These are phyloP conservation scores for Nyctalus aviator DNA, from an alignment of 2,797 vertebrate species.

Conservation along the genomic window DNA sequence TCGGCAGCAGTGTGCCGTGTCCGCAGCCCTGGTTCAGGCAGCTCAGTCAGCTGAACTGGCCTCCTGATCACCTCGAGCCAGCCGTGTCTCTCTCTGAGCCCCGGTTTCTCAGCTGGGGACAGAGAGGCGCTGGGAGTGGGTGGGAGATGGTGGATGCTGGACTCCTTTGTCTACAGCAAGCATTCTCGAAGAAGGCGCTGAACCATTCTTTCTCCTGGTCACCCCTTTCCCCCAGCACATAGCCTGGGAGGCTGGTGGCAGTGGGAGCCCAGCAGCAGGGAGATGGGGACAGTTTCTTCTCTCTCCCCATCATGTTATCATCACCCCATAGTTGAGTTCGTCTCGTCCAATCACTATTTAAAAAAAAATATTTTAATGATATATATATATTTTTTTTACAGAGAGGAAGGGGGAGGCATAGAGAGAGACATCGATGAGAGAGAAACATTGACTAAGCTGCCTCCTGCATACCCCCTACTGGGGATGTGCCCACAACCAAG, in stretches of 20 bases:
- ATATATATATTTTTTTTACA: no score
- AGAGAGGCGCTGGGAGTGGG: no score
- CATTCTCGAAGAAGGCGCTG: neutral
- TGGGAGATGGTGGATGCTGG: neutral
- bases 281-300: accelerated
- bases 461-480: no score
- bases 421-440: no score
- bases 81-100: neutral
- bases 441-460: no score
- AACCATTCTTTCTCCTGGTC: accelerated
- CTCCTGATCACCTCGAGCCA: neutral
- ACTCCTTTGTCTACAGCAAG: neutral
- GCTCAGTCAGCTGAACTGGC: neutral
- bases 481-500: no score
- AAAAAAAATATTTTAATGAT: no score
- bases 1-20: neutral
- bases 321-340: no score
- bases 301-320: accelerated
- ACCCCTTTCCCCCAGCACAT: accelerated
- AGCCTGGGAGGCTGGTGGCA: neutral
- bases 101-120: neutral
- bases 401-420: no score
- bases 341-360: neutral
- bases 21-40: neutral
- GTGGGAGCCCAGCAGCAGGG: neutral